Evolutionary conservation across 2,888 invertebrate species (phyloP).

Genomic region (Pyrocoelia pectoralis): DNA sequence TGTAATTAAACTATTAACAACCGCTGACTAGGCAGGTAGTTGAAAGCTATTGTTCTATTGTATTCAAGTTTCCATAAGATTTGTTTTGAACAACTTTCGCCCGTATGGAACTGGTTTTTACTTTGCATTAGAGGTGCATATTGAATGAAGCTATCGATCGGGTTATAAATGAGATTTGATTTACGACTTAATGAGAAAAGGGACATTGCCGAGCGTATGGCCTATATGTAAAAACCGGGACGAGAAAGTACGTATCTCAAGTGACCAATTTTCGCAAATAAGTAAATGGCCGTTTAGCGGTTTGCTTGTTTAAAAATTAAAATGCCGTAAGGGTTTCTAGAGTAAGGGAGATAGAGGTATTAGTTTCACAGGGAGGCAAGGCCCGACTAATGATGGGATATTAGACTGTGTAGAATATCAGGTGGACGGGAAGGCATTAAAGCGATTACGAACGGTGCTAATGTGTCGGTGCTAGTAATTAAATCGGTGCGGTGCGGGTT

Average conservation of each 20-base stretch:
- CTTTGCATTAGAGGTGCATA: too few relatives aligned
- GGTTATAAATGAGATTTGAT: too few relatives aligned
- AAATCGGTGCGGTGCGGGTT: conserved; percentile 45
- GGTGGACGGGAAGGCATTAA: conserved; percentile 46
- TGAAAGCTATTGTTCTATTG: too few relatives aligned
- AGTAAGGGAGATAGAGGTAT: conserved; percentile 15
- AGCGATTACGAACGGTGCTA: conserved; percentile 51
- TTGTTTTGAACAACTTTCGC: too few relatives aligned
- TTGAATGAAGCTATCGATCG: too few relatives aligned
- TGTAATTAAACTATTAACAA: too few relatives aligned
- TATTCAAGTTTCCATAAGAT: too few relatives aligned
- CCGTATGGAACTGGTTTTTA: too few relatives aligned
- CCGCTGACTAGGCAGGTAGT: too few relatives aligned
- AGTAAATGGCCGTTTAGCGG: conserved; percentile 29
- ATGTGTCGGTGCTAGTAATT: conserved; percentile 49
- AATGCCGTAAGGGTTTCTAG: conserved; percentile 20
- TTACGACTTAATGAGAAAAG: too few relatives aligned
- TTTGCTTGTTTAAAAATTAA: conserved; percentile 36
- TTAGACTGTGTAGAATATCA: conserved; percentile 38
- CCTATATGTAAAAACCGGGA: too few relatives aligned
- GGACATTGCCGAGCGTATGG: too few relatives aligned
- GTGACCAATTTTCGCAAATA: conserved; percentile 30
- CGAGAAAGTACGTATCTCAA: conserved; percentile 13
- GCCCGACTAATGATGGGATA: conserved; percentile 38
- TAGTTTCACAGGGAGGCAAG: conserved; percentile 36